Base-by-base conservation (phyloP, 2,113 vertebrate species). In the Paradoxurus hermaphroditus region DNA sequence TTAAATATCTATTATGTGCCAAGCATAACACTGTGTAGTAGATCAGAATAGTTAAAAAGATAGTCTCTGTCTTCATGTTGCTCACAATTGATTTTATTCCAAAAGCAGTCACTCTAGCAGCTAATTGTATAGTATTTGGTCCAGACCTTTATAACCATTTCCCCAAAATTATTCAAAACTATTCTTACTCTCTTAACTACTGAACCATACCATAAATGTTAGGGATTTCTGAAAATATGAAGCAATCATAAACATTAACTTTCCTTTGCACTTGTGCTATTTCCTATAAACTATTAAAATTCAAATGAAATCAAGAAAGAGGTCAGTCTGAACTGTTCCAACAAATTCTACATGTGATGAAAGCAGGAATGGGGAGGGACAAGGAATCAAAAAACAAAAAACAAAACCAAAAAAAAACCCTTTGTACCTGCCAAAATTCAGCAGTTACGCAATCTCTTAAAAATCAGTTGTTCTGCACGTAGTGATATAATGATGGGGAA, bases 381-480 rank as follows among this genome's bases (percentile, higher is more conserved):
- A 95, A 62, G 65, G 29, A 78, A 96, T 72, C 82, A 59, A 93
- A 98, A 97, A 94, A 97, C 15, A 46, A 46, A 46, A 44, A 72
- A 14, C 13, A 12, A 34, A 68, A 68, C 25, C 3, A 63, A 65
- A 96, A 92, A 98, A 98, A 98, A 98, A 97, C 70, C 39, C 97
- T 98, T 98, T 98, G 97, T 98, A 98, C 95, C 98, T 98, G 98
- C 97, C 83, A 46, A 98, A 96, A 98, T 97, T 94, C 96, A 97
- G 98, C 98, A 94, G 81, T 98, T 98, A 97, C 98, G 96, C 97
- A 86, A 98, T 98, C 97, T 98, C 97, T 96, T 92, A 91, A 94
- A 98, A 99, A 98, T 98, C 98, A 98, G 98, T 98, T 99, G 98
- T 99, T 98, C 97, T 98, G 98, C 97, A 98, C 39, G n/a, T 97